A percentile compares a stretch with the other conserved stretches of the same genome.
Evolutionary conservation across 2,797 vertebrate genomes (phyloP).

Genomic region (Rhinogobio ventralis): DNA sequence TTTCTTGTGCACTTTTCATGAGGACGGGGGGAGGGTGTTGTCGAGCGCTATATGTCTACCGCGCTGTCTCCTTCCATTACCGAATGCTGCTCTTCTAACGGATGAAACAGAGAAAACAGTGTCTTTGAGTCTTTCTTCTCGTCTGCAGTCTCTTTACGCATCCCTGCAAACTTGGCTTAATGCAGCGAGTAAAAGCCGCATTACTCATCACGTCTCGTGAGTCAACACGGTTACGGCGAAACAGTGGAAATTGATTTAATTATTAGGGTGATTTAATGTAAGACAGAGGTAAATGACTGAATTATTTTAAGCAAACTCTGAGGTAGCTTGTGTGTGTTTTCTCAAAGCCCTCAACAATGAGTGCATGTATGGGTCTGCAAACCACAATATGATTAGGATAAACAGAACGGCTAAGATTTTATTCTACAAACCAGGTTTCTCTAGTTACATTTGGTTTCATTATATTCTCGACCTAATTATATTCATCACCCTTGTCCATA

Average conservation of each 20-base stretch:
- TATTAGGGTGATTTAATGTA: slow-evolving; percentile 34
- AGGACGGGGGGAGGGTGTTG: slow-evolving; percentile 18
- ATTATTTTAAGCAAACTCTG: neutral
- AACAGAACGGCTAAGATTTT: neutral
- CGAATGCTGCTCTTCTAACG: slow-evolving; percentile 20
- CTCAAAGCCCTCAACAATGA: slow-evolving; percentile 14
- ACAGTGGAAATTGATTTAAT: slow-evolving; percentile 42
- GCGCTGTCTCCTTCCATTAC: slow-evolving; percentile 47
- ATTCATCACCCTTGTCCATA: neutral
- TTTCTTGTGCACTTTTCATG: slow-evolving; percentile 47
- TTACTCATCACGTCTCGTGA: slow-evolving; percentile 35
- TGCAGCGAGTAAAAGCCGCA: slow-evolving; percentile 43
- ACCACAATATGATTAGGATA: neutral
- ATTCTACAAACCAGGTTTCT: slow-evolving; percentile 4
- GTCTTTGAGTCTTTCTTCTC: slow-evolving; percentile 41
- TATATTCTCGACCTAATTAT: neutral
- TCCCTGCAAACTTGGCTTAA: slow-evolving; percentile 34
- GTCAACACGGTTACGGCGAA: slow-evolving; percentile 8
- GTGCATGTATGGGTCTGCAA: neutral
- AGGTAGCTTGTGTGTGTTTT: slow-evolving; percentile 4
- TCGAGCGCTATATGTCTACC: slow-evolving; percentile 35
- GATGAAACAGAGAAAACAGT: slow-evolving; percentile 38
- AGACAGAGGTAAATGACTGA: neutral
- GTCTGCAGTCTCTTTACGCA: slow-evolving; percentile 16
- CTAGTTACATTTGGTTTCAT: neutral